Base-by-base conservation (phyloP, 2,888 invertebrate species). In the Chironomus riparius region DNA sequence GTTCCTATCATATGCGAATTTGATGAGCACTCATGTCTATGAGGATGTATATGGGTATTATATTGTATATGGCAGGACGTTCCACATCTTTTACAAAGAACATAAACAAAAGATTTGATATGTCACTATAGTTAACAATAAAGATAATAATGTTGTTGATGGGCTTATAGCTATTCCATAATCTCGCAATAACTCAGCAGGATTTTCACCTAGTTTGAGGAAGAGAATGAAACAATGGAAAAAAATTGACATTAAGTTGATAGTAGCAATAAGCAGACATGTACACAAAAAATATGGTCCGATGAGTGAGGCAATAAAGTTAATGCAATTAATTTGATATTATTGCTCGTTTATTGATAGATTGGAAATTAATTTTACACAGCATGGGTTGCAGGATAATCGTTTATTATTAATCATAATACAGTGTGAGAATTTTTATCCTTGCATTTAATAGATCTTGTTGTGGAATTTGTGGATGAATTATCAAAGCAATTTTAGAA, bases 231-330 rank as follows among this genome's bases (percentile, higher is more conserved):
- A 38, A 38, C 38, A 38, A 38, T 38, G 10, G 38, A 38, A 38
- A 38, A 38, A 38, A 10, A 38, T 10, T 38, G 38, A 38, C 7
- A 38, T 38, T 38, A 38, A 38, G 10, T 38, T 38, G 38, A 38
- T 38, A 10, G 38, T 7, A 38, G 10, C 38, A 38, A 38, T 38
- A 38, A 38, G 38, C 38, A 38, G 7, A 38, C 28, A 28, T 28
- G 28, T 28, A 28, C 28, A 47, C 4, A 70, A 24, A 50, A 3
- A 56, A 56, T 15, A 56, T 56, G 18, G 6, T 56, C 10, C 10
- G 38, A 38, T 38, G 38, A 38, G 1, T 38, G 18, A 18, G 56
- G 56, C n/a, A 18, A 56, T 86, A 87, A 86, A 4, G 86, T 86
- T 1, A 86, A 86, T 4, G 86, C 21, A 65, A 65, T 65, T 22